These are phyloP conservation scores for Tanytarsus gracilentus DNA, from an alignment of 2,888 invertebrate genomes.

Conservation along the genomic window DNA sequence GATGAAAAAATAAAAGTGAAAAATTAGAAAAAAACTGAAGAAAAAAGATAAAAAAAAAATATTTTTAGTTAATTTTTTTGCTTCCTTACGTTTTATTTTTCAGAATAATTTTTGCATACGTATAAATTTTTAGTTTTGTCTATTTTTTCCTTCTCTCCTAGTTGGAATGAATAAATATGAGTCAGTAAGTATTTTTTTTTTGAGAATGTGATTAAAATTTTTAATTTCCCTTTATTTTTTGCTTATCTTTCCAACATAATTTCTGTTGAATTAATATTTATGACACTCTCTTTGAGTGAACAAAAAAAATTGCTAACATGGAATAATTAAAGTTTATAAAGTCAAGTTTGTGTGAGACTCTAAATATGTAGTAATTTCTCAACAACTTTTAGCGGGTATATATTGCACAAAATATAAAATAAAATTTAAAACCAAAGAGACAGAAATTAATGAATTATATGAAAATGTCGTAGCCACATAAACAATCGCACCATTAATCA, in stretches of 20 bases:
- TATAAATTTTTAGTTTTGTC: neutral
- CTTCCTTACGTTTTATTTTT: neutral
- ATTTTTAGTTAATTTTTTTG: neutral
- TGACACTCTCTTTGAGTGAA: too few species aligned
- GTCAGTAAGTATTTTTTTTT: neutral
- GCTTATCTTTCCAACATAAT: too few species aligned
- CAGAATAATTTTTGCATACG: neutral
- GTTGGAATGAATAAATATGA: neutral
- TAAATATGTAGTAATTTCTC: neutral
- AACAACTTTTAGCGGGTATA: neutral
- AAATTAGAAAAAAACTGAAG: neutral
- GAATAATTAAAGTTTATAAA: too few species aligned
- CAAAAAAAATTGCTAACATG: too few species aligned
- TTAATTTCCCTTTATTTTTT: too few species aligned
- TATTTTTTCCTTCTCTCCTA: too few species aligned
- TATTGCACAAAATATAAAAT: neutral
- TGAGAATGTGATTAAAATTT: neutral
- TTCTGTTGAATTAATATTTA: too few species aligned
- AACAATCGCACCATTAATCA: too few species aligned
- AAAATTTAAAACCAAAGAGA: neutral
- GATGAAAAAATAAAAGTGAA: conserved; percentile 10
- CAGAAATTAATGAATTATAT: neutral
- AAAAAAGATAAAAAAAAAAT: neutral
- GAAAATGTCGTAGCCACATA: neutral
- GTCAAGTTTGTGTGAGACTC: neutral